Evolutionary conservation across 2,113 vertebrate genomes (phyloP).

Genomic region (Platysternon megacephalum): DNA sequence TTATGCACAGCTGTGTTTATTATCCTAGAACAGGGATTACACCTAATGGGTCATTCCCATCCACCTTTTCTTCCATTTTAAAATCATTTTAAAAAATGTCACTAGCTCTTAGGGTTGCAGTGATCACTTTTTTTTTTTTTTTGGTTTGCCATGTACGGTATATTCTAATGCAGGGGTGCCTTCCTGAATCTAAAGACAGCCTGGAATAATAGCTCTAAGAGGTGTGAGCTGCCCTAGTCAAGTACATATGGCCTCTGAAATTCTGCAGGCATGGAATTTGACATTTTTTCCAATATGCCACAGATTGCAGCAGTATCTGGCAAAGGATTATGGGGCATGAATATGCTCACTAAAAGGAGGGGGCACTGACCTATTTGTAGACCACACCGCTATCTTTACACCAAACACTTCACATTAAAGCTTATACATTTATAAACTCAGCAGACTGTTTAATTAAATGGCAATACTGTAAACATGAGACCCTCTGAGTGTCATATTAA

Average conservation of each 20-base stretch:
- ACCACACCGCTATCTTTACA: neutral
- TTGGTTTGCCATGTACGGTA: neutral
- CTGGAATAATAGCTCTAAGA: neutral
- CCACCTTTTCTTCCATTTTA: neutral
- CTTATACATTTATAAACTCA: neutral
- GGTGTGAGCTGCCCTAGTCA: neutral
- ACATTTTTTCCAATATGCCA: neutral
- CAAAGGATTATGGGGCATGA: accelerated
- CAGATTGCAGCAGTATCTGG: neutral
- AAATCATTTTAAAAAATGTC: neutral
- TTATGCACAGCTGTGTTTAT: neutral
- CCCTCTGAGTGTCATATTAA: neutral
- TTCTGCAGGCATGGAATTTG: neutral
- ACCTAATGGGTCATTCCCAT: neutral
- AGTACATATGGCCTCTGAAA: neutral
- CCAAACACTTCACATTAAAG: neutral
- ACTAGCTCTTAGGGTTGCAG: neutral
- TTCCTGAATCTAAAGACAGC: neutral
- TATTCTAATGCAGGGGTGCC: neutral
- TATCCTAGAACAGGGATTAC: neutral
- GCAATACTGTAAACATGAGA: neutral
- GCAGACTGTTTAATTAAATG: neutral
- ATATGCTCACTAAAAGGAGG: neutral
- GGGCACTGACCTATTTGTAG: neutral
- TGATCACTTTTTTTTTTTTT: neutral